A percentile compares a stretch with the other conserved stretches of the same genome.
phyloP scores from a whole-genome alignment of 1,140 invertebrate species.

The Scaptomyza hsui region DNA sequence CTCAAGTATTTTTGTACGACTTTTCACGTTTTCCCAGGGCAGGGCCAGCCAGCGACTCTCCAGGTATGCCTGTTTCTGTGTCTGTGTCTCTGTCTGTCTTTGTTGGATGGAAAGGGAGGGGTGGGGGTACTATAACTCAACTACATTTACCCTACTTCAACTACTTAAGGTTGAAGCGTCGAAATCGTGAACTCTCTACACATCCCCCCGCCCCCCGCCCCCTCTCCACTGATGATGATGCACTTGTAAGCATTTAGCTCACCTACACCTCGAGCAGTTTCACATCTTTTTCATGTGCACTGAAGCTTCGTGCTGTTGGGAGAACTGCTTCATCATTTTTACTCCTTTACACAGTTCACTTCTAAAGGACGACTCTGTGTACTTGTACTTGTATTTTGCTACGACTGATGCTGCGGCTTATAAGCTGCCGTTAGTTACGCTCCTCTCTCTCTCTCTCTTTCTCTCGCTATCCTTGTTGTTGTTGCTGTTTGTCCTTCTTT shows the following conservation, averaged over 20 bases:
- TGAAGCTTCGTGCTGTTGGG: constrained; percentile 22
- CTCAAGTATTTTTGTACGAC: constrained; percentile 76
- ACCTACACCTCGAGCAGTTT: constrained; percentile 65
- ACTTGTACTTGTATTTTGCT: constrained; percentile 44
- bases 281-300: constrained; percentile 77
- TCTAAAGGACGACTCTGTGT: constrained; percentile 14
- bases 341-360: constrained; percentile 38
- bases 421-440: constrained; percentile 42
- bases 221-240: not conserved
- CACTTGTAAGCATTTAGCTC: constrained; percentile 69
- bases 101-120: constrained; percentile 7
- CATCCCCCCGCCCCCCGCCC: not conserved
- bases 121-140: constrained; percentile 9
- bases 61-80: constrained; percentile 59
- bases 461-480: constrained; percentile 10
- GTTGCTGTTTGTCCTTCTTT: constrained; percentile 52
- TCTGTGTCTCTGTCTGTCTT: constrained; percentile 21
- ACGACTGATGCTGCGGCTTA: constrained; percentile 50
- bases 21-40: constrained; percentile 41
- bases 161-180: constrained; percentile 45
- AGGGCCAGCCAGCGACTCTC: constrained; percentile 46
- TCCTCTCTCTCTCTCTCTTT: not conserved
- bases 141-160: constrained; percentile 29
- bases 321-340: constrained; percentile 70
- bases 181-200: constrained; percentile 39